Base-by-base conservation (phyloP, 2,888 invertebrate species). In the Temnothorax ravouxi region DNA sequence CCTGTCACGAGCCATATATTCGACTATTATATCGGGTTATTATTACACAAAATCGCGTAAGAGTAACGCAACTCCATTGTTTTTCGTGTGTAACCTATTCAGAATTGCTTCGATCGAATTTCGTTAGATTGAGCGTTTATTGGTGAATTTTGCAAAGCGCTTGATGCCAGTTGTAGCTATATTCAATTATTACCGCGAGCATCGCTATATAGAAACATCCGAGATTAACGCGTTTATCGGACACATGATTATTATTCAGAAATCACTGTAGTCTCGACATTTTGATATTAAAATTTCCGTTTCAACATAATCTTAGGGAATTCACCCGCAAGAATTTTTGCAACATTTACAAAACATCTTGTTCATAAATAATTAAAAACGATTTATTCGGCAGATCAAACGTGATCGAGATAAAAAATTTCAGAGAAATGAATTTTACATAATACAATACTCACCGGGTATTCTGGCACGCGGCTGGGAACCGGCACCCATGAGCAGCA, bases 401-500 rank as follows among this genome's bases (percentile, higher is more conserved):
- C 13, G 21, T 11, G 41, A 25, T 41, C 4, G 52, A 29, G 21
- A 38, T 44, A 25, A 38, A 41, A 69, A 34, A 44, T 34, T 41
- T 75, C 3, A 34, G 2, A 34, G 2, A 11, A 18, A 13, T 29
- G 13, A 0, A 44, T 74, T 59, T 74, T 29, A 34, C 6, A 34
- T 34, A 34, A 34, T 34, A 34, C 62, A 47, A 50, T 62, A 92
- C 93, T 94, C 92, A 95, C 95, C 94, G 88, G 95, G 94, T 91
- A 95, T 91, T 91, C 94, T 93, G 52, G 94, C 93, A 76, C 95
- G 94, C 41, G 94, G 94, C 80, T 95, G 95, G 18, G 94, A 93
- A 21, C 95, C 94, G 64, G 94, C 93, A 3, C 96, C 96, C 88
- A 96, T 94, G 38, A 95, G 95, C 86, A 95, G 91, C 85, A 97